Conservation (phyloP, 2,888 invertebrate genomes). For the Athripsodes cinereus region DNA sequence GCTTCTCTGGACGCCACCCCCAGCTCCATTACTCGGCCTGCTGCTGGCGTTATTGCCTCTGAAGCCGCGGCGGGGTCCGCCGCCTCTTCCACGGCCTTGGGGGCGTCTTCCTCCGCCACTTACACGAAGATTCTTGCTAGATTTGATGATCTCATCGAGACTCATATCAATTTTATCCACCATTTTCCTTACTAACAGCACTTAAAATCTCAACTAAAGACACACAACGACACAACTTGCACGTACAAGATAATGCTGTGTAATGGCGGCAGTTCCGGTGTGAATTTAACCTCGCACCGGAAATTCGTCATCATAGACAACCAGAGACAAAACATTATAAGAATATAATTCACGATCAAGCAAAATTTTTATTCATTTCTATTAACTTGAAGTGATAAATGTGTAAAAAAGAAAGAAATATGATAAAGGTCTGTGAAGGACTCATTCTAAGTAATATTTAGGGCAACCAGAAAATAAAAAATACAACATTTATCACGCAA, state of each 20-base stretch:
- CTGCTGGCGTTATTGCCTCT: conserved; percentile 41
- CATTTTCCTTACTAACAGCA: conserved; percentile 53
- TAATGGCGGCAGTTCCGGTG: not conserved
- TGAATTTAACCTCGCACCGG: too few species aligned
- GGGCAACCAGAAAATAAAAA: too few species aligned
- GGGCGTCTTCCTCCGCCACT: conserved; percentile 50
- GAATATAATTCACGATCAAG: too few species aligned
- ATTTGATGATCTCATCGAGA: conserved; percentile 93
- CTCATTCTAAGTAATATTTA: too few species aligned
- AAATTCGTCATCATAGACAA: too few species aligned
- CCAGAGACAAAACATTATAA: too few species aligned
- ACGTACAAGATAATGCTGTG: not conserved
- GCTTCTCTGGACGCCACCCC: conserved; percentile 60
- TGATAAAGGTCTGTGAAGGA: too few species aligned
- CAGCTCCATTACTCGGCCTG: conserved; percentile 38
- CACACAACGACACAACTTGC: not conserved
- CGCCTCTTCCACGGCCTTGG: conserved; percentile 44
- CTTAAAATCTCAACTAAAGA: conserved; percentile 19
- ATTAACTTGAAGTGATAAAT: too few species aligned
- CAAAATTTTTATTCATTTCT: too few species aligned
- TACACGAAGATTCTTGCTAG: conserved; percentile 63
- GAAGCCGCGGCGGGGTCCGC: conserved; percentile 38
- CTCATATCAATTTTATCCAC: conserved; percentile 96
- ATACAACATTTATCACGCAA: too few species aligned
- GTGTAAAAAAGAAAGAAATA: too few species aligned